These are phyloP conservation scores for Protosalanx chinensis DNA, from an alignment of 2,797 vertebrate species.

Conservation along the genomic window DNA sequence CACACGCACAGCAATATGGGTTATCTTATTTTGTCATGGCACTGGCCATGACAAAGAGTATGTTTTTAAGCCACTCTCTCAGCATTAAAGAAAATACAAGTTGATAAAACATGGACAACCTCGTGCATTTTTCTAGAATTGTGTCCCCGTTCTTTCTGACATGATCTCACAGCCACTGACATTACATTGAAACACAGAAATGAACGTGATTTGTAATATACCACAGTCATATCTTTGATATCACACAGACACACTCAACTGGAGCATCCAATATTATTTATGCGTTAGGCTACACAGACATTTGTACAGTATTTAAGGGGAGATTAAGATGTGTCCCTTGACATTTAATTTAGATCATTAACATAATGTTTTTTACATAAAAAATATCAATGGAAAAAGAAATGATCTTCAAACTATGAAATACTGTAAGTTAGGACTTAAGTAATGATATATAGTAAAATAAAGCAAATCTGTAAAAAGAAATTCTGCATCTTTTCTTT, in stretches of 20 bases:
- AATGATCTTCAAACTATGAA: too few species aligned
- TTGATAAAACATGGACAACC: too few species aligned
- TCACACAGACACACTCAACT: slow-evolving; percentile 10
- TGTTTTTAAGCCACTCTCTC: too few species aligned
- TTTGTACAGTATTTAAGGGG: not conserved
- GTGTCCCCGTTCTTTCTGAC: not conserved
- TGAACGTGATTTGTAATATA: slow-evolving; percentile 20
- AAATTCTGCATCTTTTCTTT: too few species aligned
- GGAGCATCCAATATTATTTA: slow-evolving; percentile 12
- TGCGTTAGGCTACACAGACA: not conserved
- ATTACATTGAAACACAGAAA: not conserved
- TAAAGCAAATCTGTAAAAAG: too few species aligned
- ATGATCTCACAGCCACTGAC: not conserved
- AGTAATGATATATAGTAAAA: too few species aligned
- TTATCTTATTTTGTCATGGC: too few species aligned
- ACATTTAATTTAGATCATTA: not conserved
- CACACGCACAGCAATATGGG: not conserved
- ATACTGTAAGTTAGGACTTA: too few species aligned
- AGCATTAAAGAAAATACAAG: not conserved
- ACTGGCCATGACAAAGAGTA: too few species aligned
- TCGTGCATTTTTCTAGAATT: too few species aligned
- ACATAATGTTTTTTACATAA: too few species aligned
- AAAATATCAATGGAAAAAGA: too few species aligned
- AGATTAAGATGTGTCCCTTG: not conserved
- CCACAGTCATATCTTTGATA: slow-evolving; percentile 16